phyloP scores from a whole-genome alignment of 2,888 invertebrate species.

The Drosophila mimetica region DNA sequence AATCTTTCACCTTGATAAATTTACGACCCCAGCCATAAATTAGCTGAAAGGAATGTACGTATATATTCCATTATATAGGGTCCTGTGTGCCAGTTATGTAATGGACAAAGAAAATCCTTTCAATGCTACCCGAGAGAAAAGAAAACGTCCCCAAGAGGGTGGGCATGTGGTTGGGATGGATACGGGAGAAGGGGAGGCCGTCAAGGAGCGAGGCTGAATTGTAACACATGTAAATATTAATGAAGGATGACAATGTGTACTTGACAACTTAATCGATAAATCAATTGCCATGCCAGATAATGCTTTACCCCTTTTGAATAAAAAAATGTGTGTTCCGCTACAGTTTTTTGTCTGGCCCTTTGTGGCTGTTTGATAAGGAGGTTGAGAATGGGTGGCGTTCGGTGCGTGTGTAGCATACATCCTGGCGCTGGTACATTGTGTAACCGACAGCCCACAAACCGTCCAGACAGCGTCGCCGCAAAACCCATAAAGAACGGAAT shows the following conservation, averaged over 20 bases:
- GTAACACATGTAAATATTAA: slow-evolving; percentile 71
- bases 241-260: slow-evolving; percentile 74
- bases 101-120: slow-evolving; percentile 44
- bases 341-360: slow-evolving; percentile 35
- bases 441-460: slow-evolving; percentile 32
- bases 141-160: slow-evolving; percentile 29
- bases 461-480: slow-evolving; percentile 38
- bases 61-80: slow-evolving; percentile 20
- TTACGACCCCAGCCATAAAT: slow-evolving; percentile 31
- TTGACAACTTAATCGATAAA: slow-evolving; percentile 81
- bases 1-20: slow-evolving; percentile 38
- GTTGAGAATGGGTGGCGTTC: slow-evolving; percentile 9
- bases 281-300: slow-evolving; percentile 73
- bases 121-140: slow-evolving; percentile 36
- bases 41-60: slow-evolving; percentile 16
- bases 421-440: slow-evolving; percentile 52
- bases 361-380: slow-evolving; percentile 43
- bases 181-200: slow-evolving; percentile 3
- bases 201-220: slow-evolving; percentile 46
- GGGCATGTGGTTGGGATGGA: background rate
- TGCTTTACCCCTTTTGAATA: slow-evolving; percentile 67
- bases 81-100: slow-evolving; percentile 46
- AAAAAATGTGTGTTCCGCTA: slow-evolving; percentile 30
- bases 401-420: slow-evolving; percentile 53
- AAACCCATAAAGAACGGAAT: slow-evolving; percentile 55